Evolutionary conservation across 37 sponge, comb jelly and placozoan genomes (phyloP).

Genomic region (Halisarca cf. caerulea): DNA sequence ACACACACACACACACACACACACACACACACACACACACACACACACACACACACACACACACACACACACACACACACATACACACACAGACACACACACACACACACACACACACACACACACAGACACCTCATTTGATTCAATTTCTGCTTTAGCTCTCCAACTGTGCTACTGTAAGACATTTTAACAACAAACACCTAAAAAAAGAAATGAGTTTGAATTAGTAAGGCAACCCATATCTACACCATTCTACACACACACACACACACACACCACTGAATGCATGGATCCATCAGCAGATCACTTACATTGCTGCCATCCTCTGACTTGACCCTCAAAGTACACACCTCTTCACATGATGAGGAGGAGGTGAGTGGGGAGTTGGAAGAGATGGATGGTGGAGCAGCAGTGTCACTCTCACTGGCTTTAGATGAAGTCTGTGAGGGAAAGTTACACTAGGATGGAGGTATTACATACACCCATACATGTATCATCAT

Average conservation of each 20-base stretch:
- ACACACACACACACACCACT: too few relatives aligned
- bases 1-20: too few relatives aligned
- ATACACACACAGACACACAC: not conserved
- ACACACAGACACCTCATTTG: constrained; percentile 55
- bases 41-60: too few relatives aligned
- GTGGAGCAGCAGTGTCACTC: too few relatives aligned
- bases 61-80: too few relatives aligned
- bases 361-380: constrained; percentile 22
- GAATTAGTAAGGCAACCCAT: not conserved
- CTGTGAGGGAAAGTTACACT: too few relatives aligned
- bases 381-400: not conserved
- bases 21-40: too few relatives aligned
- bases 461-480: too few relatives aligned
- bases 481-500: too few relatives aligned
- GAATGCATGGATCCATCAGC: not conserved
- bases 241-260: not conserved
- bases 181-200: constrained; percentile 67
- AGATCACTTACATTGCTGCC: constrained; percentile 48
- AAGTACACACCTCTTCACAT: constrained; percentile 49
- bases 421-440: too few relatives aligned
- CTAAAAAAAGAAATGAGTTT: constrained; percentile 8
- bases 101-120: constrained; percentile 15
- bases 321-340: constrained; percentile 69
- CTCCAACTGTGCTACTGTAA: constrained; percentile 60
- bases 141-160: constrained; percentile 54